These are phyloP conservation scores for Diachasmimorpha longicaudata DNA, from an alignment of 1,140 invertebrate species.

Conservation along the genomic window DNA sequence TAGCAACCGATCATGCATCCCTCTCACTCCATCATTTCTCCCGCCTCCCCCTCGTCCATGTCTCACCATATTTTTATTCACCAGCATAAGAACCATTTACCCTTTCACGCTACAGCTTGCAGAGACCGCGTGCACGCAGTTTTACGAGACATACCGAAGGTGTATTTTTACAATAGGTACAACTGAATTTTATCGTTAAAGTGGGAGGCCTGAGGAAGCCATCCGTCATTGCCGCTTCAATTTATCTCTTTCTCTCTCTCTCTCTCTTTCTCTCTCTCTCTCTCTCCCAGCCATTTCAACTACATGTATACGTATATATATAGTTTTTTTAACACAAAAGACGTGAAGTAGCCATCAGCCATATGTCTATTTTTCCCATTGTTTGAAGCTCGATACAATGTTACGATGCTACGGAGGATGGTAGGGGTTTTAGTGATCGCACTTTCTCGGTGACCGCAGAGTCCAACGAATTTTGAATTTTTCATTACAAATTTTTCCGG, in stretches of 20 bases:
- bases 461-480: not conserved
- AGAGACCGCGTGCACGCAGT: not conserved
- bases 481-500: not conserved
- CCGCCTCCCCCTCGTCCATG: not conserved
- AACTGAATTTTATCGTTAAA: not conserved
- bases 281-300: too few species aligned
- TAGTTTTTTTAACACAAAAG: not conserved
- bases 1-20: constrained; percentile 30
- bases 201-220: constrained; percentile 2
- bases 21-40: not conserved
- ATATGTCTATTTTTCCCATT: constrained; percentile 7
- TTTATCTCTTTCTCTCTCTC: not conserved
- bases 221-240: constrained; percentile 7
- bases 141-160: not conserved
- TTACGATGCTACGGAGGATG: not conserved
- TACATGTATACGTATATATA: not conserved
- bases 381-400: not conserved
- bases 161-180: not conserved
- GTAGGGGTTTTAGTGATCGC: not conserved
- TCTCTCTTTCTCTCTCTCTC: not conserved
- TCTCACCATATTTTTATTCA: not conserved
- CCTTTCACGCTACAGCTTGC: constrained; percentile 28
- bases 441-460: not conserved
- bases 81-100: constrained; percentile 34
- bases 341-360: not conserved